These are phyloP conservation scores for Toxostoma redivivum DNA, from an alignment of 2,113 vertebrate species.

Conservation along the genomic window DNA sequence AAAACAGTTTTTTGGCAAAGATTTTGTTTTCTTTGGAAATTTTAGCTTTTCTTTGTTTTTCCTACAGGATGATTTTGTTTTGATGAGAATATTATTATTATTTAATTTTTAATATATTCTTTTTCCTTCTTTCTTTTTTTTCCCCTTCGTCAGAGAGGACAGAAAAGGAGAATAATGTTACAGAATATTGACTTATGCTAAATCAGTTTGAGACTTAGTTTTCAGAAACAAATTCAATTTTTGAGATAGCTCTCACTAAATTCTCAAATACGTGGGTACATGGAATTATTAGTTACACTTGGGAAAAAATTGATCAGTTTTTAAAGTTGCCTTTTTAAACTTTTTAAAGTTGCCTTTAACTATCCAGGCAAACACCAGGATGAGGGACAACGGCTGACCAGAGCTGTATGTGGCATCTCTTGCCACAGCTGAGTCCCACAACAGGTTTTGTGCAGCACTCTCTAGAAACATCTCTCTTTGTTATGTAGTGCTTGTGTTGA, in stretches of 20 bases:
- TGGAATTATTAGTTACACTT: not conserved
- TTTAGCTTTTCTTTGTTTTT: not conserved
- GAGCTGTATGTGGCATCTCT: not conserved
- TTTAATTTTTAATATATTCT: not conserved
- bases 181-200: not conserved
- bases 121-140: not conserved
- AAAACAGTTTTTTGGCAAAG: accelerated
- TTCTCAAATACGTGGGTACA: not conserved
- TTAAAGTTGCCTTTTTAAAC: no score
- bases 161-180: not conserved
- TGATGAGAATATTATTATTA: not conserved
- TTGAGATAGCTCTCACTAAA: not conserved
- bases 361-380: not conserved
- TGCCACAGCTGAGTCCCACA: not conserved
- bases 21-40: not conserved
- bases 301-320: not conserved
- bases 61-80: not conserved
- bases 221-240: not conserved
- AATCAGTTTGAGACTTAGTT: not conserved
- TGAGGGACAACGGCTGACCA: not conserved
- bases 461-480: not conserved
- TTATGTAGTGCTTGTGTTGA: not conserved
- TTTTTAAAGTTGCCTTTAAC: not conserved
- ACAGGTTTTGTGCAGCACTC: not conserved
- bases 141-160: not conserved